Evolutionary conservation across 2,888 invertebrate species (phyloP), one percentile per base, ranked within the genome.

Genomic region (Meteorus colon): DNA sequence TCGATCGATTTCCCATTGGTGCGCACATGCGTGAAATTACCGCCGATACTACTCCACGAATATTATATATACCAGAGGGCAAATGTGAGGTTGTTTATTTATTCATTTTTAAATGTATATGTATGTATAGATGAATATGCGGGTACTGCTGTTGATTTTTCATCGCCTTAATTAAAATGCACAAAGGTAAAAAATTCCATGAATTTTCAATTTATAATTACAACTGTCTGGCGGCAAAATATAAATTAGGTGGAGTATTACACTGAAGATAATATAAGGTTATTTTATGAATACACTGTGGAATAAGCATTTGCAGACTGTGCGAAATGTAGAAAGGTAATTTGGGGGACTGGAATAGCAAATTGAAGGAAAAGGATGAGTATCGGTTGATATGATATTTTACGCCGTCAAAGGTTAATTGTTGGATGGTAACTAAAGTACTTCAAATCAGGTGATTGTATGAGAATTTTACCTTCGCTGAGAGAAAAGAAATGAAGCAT

Each of bases 1-100:
- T 80, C 82, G 82, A 84, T 83, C 84, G 81, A 83, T 82, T 80
- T 78, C 78, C 68, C 74, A 72, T 83, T 78, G 83, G 76, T 34
- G 81, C 80, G 81, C 81, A 81, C 74, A 79, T 80, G 79, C 82
- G 80, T 81, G 83, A 83, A 83, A 84, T 83, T 84, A 82, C 82
- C 69, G 74, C 37, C 75, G 79, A 81, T 78, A 78, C 78, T 79
- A 16, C 55, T 19, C 4, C 19, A 4, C 8, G n/a, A 55, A 55
- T 55, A 55, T 24, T 55, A 19, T 55, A 55, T 55, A 19, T 24
- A 19, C 19, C 8, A 55, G 4, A 48, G 19, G n/a, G 55, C 19
- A 19, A 55, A 8, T 55, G 19, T 19, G 55, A 55, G 1, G n/a
- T 1, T 55, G 8, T 55, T 55, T 55, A 19, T 55, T 55, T 55